Percentiles rank a stretch among this genome's conserved stretches.
phyloP scores from a whole-genome alignment of 2,113 vertebrate species.

The Forbesichthys agassizii region DNA sequence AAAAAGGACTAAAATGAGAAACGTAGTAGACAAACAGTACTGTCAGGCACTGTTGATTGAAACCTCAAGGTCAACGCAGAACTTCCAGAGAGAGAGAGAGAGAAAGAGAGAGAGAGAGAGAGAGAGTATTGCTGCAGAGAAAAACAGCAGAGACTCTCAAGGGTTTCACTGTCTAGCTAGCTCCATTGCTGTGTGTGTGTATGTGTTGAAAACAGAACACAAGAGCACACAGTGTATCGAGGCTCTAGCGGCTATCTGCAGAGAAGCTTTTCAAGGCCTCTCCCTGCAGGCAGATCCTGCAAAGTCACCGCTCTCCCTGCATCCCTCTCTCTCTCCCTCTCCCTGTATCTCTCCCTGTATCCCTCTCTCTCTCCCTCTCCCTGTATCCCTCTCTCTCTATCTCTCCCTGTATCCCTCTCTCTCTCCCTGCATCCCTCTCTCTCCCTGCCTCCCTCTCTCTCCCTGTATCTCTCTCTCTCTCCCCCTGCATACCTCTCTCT shows the following conservation, averaged over 20 bases:
- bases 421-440: too few relatives aligned
- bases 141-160: constrained; percentile 55
- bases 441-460: too few relatives aligned
- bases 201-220: constrained; percentile 20
- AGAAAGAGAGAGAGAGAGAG: neutral
- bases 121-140: constrained; percentile 1
- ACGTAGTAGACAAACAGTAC: constrained; percentile 50
- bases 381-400: constrained; percentile 20
- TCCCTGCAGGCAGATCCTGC: constrained; percentile 56
- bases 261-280: constrained; percentile 60
- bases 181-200: constrained; percentile 38
- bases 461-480: too few relatives aligned
- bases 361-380: constrained; percentile 7
- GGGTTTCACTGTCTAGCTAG: constrained; percentile 53
- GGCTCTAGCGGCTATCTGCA: constrained; percentile 4
- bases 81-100: constrained; percentile 19
- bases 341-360: constrained; percentile 25
- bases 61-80: constrained; percentile 74
- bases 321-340: constrained; percentile 30
- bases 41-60: constrained; percentile 72
- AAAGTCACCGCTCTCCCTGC: constrained; percentile 62
- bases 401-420: constrained; percentile 12
- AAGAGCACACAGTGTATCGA: neutral
- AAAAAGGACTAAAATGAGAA: constrained; percentile 17
- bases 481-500: too few relatives aligned